Evolutionary conservation across 2,113 vertebrate genomes (phyloP), one percentile per base, ranked within the genome.

Genomic region (Callipepla squamata): DNA sequence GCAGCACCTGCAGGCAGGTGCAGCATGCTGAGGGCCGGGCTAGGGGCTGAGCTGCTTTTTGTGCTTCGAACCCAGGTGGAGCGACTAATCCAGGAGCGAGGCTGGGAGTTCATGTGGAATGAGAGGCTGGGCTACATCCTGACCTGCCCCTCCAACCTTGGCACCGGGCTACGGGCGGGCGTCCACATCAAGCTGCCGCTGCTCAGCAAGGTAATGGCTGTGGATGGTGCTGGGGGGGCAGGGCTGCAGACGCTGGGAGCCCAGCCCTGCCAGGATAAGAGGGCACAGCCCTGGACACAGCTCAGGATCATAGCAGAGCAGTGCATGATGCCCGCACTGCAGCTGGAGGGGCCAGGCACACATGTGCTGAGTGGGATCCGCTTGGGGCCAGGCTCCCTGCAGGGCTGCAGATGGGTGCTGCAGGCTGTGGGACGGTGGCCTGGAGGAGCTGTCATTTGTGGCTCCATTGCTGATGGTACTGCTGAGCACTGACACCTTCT

Each of bases 51-150:
- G 10, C 0, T 0, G 23, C 30, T 44, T 36, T 28, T 38, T 51
- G 32, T 89, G 68, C 75, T 30, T 61, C 14, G 36, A 13, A 58
- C 32, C 36, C 88, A 98, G 98, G 98, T 98, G 81, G 98, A 98
- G 70, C 96, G 97, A 45, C 94, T 98, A 59, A 98, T 98, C 95
- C 97, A 98, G 80, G 98, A 98, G 47, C 97, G 97, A 74, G 98
- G 98, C 94, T 98, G 98, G 98, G 98, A 98, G 94, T 98, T 98
- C 96, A 98, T 98, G 98, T 98, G 98, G 98, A 98, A 98, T 1
- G 98, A 98, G 65, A 96, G 97, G 50, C 97, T 98, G 93, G 98
- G 98, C 18, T 98, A 98, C 95, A 97, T 98, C 96, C 96, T 98
- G 74, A 98, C 98, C 42, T 98, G 98, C 87, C 98, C 98, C 3